phyloP scores from a whole-genome alignment of 1,140 invertebrate genomes.

The Drosophila simulans region DNA sequence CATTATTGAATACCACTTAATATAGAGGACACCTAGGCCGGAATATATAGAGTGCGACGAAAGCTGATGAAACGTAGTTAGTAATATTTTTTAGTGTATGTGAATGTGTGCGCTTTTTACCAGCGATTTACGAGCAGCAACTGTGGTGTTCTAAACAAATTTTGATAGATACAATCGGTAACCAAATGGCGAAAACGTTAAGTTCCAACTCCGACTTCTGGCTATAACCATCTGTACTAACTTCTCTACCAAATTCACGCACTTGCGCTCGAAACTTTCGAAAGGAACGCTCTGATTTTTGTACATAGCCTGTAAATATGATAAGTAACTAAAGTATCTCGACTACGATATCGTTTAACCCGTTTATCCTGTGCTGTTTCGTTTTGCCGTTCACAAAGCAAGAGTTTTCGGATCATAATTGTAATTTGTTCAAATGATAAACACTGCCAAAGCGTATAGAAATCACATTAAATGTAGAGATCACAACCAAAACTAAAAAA shows the following conservation, averaged over 20 bases:
- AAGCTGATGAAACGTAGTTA: conserved; percentile 69
- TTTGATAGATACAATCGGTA: conserved; percentile 65
- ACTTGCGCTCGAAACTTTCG: conserved; percentile 57
- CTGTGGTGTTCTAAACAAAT: conserved; percentile 75
- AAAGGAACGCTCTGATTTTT: conserved; percentile 55
- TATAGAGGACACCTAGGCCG: conserved; percentile 32
- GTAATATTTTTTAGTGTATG: conserved; percentile 65
- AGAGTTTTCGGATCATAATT: conserved; percentile 48
- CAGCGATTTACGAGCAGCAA: conserved; percentile 74
- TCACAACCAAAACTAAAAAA: conserved; percentile 14
- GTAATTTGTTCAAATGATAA: conserved; percentile 76
- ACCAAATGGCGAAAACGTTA: conserved; percentile 38
- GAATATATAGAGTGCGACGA: conserved; percentile 48
- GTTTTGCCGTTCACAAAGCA: conserved; percentile 29
- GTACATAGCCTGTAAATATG: conserved; percentile 76
- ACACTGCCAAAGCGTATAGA: conserved; percentile 82
- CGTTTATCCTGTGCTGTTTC: conserved; percentile 43
- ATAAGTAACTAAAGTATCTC: conserved; percentile 29
- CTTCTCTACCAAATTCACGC: conserved; percentile 36
- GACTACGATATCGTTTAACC: conserved; percentile 30
- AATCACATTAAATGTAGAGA: conserved; percentile 70
- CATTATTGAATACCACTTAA: conserved; percentile 41
- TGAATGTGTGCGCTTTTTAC: conserved; percentile 70
- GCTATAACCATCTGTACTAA: conserved; percentile 9
- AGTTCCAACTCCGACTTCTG: conserved; percentile 26